A percentile compares a stretch with the other conserved stretches of the same genome.
Conservation (phyloP, 2,888 invertebrate genomes). For the Brachyptera putata region DNA sequence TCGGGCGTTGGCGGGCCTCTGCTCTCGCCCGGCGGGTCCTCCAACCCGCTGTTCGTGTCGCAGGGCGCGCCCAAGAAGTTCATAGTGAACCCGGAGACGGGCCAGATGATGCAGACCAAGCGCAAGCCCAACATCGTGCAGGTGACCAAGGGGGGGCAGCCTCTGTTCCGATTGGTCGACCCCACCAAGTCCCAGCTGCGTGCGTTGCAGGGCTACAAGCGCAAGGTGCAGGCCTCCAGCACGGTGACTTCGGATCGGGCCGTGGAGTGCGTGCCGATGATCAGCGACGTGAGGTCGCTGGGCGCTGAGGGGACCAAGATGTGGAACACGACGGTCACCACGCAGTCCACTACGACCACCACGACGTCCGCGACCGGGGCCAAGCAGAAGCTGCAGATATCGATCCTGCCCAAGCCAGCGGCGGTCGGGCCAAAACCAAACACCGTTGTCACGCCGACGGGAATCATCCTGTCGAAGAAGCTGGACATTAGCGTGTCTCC, state of each 20-base stretch:
- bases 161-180: slow-evolving; percentile 10
- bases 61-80: not conserved
- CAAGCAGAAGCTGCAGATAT: slow-evolving; percentile 42
- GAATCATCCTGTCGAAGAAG: slow-evolving; percentile 28
- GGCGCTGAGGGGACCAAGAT: slow-evolving; percentile 30
- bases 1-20: not conserved
- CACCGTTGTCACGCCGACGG: slow-evolving; percentile 30
- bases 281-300: slow-evolving; percentile 43
- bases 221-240: not conserved
- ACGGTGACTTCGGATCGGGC: slow-evolving; percentile 34
- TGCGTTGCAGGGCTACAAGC: slow-evolving; percentile 38
- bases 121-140: slow-evolving; percentile 18
- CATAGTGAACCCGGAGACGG: slow-evolving; percentile 5
- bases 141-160: slow-evolving; percentile 14
- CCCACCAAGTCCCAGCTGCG: slow-evolving; percentile 39
- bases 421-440: slow-evolving; percentile 17
- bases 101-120: not conserved
- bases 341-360: slow-evolving; percentile 39
- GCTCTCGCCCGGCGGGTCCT: not conserved
- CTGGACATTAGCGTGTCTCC: slow-evolving; percentile 29
- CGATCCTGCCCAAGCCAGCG: slow-evolving; percentile 58
- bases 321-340: slow-evolving; percentile 22
- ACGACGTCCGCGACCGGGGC: slow-evolving; percentile 41
- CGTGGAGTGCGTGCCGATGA: slow-evolving; percentile 44
- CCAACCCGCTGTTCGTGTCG: slow-evolving; percentile 15